Base-by-base conservation (phyloP, 2,797 vertebrate genomes). In the Channa striata region DNA sequence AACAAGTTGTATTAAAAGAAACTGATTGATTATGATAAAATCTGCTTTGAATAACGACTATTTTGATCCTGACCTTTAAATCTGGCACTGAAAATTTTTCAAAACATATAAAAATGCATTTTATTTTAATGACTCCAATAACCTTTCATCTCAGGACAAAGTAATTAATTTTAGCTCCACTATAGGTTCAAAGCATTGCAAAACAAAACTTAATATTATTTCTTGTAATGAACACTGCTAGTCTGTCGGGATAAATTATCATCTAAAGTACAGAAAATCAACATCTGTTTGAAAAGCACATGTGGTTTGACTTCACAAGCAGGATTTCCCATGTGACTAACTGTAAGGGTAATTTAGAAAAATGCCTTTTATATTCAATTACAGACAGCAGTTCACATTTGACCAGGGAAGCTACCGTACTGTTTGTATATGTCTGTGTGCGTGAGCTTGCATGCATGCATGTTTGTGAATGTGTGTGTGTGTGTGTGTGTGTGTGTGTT, bases 351-450 rank as follows among this genome's bases (percentile, higher is more conserved):
- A 79, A 62, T 52, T 66, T 52, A 13, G 5, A 48, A 39, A 81
- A 83, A 89, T 72, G 76, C 81, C 74, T 91, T 93, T 92, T 88
- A 59, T 86, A 82, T 83, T 74, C 74, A 80, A 72, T 74, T 62
- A 73, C 42, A 78, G 47, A 81, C 77, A 81, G 63, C 56, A 40
- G 74, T 77, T 87, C 67, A 72, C 77, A 78, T 85, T 81, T 74
- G 67, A 89, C 57, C 80, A 85, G 80, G 81, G 80, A 89, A 72
- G 73, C 72, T 84, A 60, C 59, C 64, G 61, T 52, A 60, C 59
- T 68, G 61, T 52, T 59, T 59, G 73, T 62, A 10, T 46, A 46
- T 66, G 60, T 59, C 44, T 46, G 60, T 80, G 65, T 11, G 33
- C 66, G 66, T 11, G n/a, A 69, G 80, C 25, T 13, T 59, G 60